These are phyloP conservation scores for Pilophorus perplexus DNA, from an alignment of 2,888 invertebrate genomes.

Conservation along the genomic window DNA sequence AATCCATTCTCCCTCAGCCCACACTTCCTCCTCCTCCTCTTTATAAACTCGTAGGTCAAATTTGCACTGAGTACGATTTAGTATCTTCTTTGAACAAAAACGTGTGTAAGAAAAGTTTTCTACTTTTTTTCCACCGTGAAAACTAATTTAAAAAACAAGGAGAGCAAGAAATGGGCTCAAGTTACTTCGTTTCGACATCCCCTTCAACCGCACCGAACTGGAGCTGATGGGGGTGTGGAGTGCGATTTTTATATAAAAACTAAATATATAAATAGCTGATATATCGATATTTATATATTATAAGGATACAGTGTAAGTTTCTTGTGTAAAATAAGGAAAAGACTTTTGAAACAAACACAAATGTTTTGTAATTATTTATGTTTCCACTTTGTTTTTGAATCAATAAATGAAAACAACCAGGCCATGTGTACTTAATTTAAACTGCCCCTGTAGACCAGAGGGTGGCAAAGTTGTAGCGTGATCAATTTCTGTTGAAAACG, in stretches of 20 bases:
- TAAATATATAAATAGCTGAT: constrained; percentile 38
- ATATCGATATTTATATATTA: constrained; percentile 37
- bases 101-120: constrained; percentile 14
- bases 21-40: constrained; percentile 28
- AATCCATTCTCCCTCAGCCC: constrained; percentile 14
- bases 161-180: constrained; percentile 36
- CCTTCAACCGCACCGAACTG: constrained; percentile 5
- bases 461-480: no score
- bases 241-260: constrained; percentile 39
- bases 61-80: constrained; percentile 44
- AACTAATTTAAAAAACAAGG: background rate
- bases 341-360: constrained; percentile 36
- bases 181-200: constrained; percentile 18
- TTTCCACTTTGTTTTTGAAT: constrained; percentile 38
- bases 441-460: no score
- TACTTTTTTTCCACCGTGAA: constrained; percentile 11
- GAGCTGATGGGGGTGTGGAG: constrained; percentile 7
- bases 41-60: constrained; percentile 40
- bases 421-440: no score
- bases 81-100: constrained; percentile 27
- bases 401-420: constrained; percentile 28
- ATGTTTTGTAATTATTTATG: constrained; percentile 37
- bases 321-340: constrained; percentile 34
- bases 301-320: constrained; percentile 38
- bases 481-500: no score